Percentiles rank a stretch among this genome's conserved stretches.
phyloP scores from a whole-genome alignment of 2,797 vertebrate genomes.

The Erethizon dorsatum region DNA sequence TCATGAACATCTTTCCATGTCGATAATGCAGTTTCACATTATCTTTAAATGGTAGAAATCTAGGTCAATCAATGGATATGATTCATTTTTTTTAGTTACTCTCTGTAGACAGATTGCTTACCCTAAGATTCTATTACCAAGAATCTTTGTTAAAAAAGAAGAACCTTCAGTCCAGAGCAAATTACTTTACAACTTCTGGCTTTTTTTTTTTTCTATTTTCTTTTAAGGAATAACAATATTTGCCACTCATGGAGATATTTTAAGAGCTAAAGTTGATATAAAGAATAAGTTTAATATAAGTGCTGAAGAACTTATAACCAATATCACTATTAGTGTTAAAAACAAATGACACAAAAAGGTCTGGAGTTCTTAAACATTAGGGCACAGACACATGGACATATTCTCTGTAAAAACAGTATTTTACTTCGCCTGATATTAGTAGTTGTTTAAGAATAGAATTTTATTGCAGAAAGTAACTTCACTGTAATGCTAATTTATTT shows the following conservation, averaged over 20 bases:
- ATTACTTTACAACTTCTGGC: not conserved
- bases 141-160: not conserved
- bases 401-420: conserved; percentile 32
- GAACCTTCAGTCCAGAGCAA: not conserved
- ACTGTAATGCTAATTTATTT: not conserved
- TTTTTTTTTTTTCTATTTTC: not conserved
- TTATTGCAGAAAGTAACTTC: conserved; percentile 42
- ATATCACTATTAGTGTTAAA: not conserved
- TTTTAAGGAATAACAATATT: not conserved
- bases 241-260: not conserved
- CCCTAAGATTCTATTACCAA: not conserved
- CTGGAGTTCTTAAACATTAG: not conserved
- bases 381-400: not conserved
- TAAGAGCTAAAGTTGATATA: conserved; percentile 4
- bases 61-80: not conserved
- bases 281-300: not conserved
- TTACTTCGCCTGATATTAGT: not conserved
- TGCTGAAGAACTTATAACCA: conserved; percentile 14
- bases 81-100: conserved; percentile 9
- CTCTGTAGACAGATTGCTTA: conserved; percentile 13
- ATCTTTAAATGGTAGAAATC: conserved; percentile 26
- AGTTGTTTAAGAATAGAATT: not conserved
- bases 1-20: not conserved
- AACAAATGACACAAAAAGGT: conserved; percentile 24
- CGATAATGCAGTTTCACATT: not conserved